Percentiles rank a stretch among this genome's conserved stretches.
Conservation (phyloP, 2,113 vertebrate species). For the Capreolus pygargus region DNA sequence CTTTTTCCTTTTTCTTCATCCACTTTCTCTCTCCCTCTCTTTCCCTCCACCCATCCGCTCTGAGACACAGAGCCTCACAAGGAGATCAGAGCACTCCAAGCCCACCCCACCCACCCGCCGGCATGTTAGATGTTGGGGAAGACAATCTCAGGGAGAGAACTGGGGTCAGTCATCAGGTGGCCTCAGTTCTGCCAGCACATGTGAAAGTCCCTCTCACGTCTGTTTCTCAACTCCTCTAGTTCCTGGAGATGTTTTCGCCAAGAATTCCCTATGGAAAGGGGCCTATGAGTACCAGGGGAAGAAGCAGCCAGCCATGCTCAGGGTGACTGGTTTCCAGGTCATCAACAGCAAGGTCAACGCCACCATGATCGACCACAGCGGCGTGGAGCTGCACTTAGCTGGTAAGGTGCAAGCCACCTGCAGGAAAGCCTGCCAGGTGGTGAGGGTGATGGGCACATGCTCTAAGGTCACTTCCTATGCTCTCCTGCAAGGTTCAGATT, state of each 20-base stretch:
- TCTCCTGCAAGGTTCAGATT: not conserved
- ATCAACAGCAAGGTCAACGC: slow-evolving; percentile 91
- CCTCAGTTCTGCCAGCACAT: not conserved
- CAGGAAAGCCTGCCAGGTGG: rapidly evolving
- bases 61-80: not conserved
- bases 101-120: rapidly evolving
- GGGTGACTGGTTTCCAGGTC: slow-evolving; percentile 92
- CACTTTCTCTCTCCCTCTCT: not conserved
- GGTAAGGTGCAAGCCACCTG: slow-evolving; percentile 79
- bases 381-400: slow-evolving; percentile 92
- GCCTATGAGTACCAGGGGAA: slow-evolving; percentile 98
- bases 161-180: not conserved
- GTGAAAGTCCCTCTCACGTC: not conserved
- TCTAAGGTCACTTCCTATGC: not conserved
- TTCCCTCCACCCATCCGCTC: not conserved
- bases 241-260: slow-evolving; percentile 93
- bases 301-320: slow-evolving; percentile 97
- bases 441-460: rapidly evolving
- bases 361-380: slow-evolving; percentile 95
- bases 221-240: slow-evolving; percentile 79
- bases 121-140: not conserved
- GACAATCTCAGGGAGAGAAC: not conserved
- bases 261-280: slow-evolving; percentile 97
- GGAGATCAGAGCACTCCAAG: no score
- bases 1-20: not conserved